These are phyloP conservation scores for Cranoglanis bouderius DNA, from an alignment of 2,113 vertebrate species.

Conservation along the genomic window DNA sequence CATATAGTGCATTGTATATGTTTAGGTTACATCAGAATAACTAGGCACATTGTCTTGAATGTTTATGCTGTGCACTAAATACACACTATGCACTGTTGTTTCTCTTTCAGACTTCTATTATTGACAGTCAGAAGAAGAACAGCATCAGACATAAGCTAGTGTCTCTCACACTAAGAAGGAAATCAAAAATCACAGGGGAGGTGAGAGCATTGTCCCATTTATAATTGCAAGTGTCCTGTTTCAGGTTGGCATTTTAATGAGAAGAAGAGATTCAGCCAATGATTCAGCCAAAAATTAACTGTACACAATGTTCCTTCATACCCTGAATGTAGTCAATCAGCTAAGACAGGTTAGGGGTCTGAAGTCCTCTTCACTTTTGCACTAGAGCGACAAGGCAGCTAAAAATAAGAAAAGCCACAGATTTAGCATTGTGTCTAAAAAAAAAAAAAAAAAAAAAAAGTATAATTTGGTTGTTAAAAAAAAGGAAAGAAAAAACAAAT, in stretches of 20 bases:
- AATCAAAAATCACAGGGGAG: slow-evolving; percentile 96
- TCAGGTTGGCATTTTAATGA: background rate
- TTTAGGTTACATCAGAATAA: background rate
- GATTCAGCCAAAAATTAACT: background rate
- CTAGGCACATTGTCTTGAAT: background rate
- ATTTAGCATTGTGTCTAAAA: background rate
- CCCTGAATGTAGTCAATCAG: background rate
- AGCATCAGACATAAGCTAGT: slow-evolving; percentile 93
- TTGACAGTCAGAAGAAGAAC: slow-evolving; percentile 88
- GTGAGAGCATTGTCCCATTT: slow-evolving; percentile 66
- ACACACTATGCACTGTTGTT: background rate
- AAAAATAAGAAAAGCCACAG: background rate
- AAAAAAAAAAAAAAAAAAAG: background rate
- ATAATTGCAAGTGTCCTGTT: background rate
- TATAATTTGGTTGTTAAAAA: background rate
- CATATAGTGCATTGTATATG: background rate
- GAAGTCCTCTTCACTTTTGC: background rate
- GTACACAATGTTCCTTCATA: background rate
- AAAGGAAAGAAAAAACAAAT: background rate
- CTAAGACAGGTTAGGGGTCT: background rate
- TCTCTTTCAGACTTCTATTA: slow-evolving; percentile 73
- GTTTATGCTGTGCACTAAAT: background rate
- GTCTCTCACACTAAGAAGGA: slow-evolving; percentile 96
- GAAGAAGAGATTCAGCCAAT: background rate
- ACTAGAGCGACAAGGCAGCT: background rate